phyloP scores from a whole-genome alignment of 2,888 invertebrate species.

The Drosophila ustulata region DNA sequence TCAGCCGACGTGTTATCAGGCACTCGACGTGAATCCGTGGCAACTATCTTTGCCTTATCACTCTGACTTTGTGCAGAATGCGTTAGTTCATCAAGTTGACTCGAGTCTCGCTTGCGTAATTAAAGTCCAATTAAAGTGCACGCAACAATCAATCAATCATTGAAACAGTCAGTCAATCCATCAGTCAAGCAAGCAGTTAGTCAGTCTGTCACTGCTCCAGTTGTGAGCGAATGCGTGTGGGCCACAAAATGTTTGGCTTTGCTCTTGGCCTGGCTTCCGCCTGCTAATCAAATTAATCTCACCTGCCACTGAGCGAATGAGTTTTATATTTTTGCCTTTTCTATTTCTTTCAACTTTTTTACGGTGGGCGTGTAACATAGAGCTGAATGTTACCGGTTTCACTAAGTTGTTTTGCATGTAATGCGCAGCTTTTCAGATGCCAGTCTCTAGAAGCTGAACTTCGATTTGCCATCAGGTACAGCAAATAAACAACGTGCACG shows the following conservation, averaged over 20 bases:
- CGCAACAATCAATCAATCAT: conserved; percentile 44
- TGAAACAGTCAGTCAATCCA: conserved; percentile 38
- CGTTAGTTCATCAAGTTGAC: not conserved
- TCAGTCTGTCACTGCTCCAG: conserved; percentile 35
- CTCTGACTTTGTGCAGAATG: conserved; percentile 5
- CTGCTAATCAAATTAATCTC: conserved; percentile 70
- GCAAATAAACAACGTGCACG: conserved; percentile 36
- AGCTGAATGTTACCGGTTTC: conserved; percentile 54
- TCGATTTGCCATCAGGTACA: conserved; percentile 31
- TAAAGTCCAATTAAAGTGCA: conserved; percentile 42
- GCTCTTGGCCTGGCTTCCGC: conserved; percentile 60
- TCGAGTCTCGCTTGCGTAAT: not conserved
- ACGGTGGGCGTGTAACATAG: conserved; percentile 46
- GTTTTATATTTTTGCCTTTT: conserved; percentile 6
- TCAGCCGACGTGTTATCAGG: conserved; percentile 25
- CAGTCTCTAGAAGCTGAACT: conserved; percentile 47
- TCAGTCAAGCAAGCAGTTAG: conserved; percentile 31
- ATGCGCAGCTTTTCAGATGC: conserved; percentile 51
- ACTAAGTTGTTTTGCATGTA: conserved; percentile 72
- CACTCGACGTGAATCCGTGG: conserved; percentile 11
- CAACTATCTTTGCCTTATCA: conserved; percentile 27
- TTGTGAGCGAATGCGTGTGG: conserved; percentile 50
- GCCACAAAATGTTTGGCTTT: conserved; percentile 27
- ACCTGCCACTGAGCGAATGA: conserved; percentile 38
- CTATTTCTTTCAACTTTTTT: conserved; percentile 16